Percentiles rank a stretch among this genome's conserved stretches.
phyloP scores from a whole-genome alignment of 2,888 invertebrate genomes.

The Eumacrocentrus americanus region DNA sequence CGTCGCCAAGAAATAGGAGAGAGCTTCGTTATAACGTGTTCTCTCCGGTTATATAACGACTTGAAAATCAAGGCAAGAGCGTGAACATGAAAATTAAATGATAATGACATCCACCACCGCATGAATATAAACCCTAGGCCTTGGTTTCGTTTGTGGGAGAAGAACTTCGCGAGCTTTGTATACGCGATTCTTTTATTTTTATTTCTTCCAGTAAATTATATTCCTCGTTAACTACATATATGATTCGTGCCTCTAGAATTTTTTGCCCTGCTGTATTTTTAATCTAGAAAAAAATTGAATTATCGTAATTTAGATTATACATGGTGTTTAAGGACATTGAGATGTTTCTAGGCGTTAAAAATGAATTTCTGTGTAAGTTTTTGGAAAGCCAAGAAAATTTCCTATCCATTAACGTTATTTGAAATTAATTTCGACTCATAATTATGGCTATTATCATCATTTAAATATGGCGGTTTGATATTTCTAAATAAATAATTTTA shows the following conservation, averaged over 20 bases:
- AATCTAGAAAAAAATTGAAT: no score
- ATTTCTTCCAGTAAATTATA: slow-evolving; percentile 30
- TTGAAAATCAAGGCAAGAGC: slow-evolving; percentile 38
- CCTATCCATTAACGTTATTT: no score
- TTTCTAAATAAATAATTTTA: background rate
- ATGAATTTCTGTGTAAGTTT: no score
- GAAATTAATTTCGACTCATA: background rate
- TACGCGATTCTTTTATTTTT: slow-evolving; percentile 16
- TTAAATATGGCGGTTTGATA: background rate
- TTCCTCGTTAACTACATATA: slow-evolving; percentile 37
- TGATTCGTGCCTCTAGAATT: no score
- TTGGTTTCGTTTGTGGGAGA: slow-evolving; percentile 19
- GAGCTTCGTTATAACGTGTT: slow-evolving; percentile 41
- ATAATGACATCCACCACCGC: slow-evolving; percentile 51
- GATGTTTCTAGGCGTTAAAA: no score
- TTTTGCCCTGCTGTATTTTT: no score
- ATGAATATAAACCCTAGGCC: slow-evolving; percentile 21
- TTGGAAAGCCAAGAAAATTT: no score
- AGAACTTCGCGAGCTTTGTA: slow-evolving; percentile 20
- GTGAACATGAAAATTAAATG: slow-evolving; percentile 50
- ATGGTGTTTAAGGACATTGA: no score
- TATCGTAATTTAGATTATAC: no score
- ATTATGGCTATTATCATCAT: background rate
- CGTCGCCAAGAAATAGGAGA: slow-evolving; percentile 27
- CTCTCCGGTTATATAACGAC: no score